Percentiles rank a stretch among this genome's conserved stretches.
Evolutionary conservation across 2,797 vertebrate genomes (phyloP).

Genomic region (Hemitrygon akajei): DNA sequence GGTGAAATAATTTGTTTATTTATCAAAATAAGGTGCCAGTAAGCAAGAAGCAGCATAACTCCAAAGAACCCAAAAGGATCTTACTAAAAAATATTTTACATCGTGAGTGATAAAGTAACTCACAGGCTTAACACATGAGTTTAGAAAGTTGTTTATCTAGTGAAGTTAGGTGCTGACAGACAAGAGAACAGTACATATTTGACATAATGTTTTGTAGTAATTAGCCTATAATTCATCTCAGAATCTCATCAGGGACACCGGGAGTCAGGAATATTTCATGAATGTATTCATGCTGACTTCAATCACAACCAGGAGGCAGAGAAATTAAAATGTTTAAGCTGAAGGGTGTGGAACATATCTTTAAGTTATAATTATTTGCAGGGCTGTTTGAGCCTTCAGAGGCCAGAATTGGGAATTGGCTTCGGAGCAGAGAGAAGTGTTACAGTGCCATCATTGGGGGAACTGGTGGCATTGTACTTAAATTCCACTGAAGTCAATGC

Average conservation of each 20-base stretch:
- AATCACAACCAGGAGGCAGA: not conserved
- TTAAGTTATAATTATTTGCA: not conserved
- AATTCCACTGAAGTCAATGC: too few species aligned
- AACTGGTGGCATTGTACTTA: not conserved
- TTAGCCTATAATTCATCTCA: not conserved
- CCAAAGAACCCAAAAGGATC: not conserved
- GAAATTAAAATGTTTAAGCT: not conserved
- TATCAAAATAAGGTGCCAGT: not conserved
- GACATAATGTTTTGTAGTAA: not conserved
- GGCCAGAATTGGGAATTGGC: not conserved
- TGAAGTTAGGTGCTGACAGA: not conserved
- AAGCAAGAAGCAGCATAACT: not conserved
- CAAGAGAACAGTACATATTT: not conserved
- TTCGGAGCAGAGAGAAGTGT: not conserved
- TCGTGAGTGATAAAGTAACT: not conserved
- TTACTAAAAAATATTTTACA: not conserved
- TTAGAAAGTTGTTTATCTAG: not conserved
- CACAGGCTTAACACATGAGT: not conserved
- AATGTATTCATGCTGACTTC: not conserved
- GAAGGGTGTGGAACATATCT: not conserved
- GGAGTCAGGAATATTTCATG: not conserved
- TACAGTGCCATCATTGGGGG: not conserved
- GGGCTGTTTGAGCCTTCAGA: not conserved
- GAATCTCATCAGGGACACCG: not conserved
- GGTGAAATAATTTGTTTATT: not conserved